These are phyloP conservation scores for Aromia moschata DNA, from an alignment of 2,888 invertebrate genomes.

Conservation along the genomic window DNA sequence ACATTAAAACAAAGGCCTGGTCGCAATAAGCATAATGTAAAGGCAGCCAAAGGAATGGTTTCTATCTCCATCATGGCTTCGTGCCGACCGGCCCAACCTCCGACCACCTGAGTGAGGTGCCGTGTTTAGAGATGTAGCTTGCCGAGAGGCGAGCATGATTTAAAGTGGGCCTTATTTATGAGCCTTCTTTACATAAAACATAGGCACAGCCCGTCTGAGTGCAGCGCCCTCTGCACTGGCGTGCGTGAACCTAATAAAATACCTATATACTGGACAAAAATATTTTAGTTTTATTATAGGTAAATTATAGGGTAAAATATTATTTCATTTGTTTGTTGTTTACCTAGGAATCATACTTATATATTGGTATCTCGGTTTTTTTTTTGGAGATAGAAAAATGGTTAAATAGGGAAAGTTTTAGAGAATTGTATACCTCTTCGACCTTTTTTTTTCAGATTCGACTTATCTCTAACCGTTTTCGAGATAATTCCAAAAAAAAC, in stretches of 20 bases:
- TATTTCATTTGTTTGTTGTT: too few relatives aligned
- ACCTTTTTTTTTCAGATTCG: too few relatives aligned
- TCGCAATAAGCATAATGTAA: slow-evolving; percentile 56
- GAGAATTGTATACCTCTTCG: too few relatives aligned
- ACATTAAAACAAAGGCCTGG: slow-evolving; percentile 59
- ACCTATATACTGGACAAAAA: background rate
- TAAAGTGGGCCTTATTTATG: slow-evolving; percentile 61
- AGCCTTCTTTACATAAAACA: slow-evolving; percentile 61
- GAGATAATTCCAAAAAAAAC: too few relatives aligned
- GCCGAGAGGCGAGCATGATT: slow-evolving; percentile 60
- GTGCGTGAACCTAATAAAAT: slow-evolving; percentile 35
- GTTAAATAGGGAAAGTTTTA: too few relatives aligned
- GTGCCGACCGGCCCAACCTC: slow-evolving; percentile 45
- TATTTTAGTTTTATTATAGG: background rate
- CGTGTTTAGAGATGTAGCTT: slow-evolving; percentile 57
- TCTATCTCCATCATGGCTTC: slow-evolving; percentile 50
- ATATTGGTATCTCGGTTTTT: too few relatives aligned
- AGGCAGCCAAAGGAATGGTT: slow-evolving; percentile 44
- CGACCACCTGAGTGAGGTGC: slow-evolving; percentile 60
- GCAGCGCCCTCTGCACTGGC: slow-evolving; percentile 60
- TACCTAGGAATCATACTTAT: too few relatives aligned
- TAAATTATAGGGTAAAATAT: background rate
- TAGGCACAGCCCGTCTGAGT: slow-evolving; percentile 58
- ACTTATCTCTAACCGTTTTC: too few relatives aligned
- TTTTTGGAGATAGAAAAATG: too few relatives aligned